phyloP scores from a whole-genome alignment of 1,140 invertebrate species.

The Drosophila bifasciata region DNA sequence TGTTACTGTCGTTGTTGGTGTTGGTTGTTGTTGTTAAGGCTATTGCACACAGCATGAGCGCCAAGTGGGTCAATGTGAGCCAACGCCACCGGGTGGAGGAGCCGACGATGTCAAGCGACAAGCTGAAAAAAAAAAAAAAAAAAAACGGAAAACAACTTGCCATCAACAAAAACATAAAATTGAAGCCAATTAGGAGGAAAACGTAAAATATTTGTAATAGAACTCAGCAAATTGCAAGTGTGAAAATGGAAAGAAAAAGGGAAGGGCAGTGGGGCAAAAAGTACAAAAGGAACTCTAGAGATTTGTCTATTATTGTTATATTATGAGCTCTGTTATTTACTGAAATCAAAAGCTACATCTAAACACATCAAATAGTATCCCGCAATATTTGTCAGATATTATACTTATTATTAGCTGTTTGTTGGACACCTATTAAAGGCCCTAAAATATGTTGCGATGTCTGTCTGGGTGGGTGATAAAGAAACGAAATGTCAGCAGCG shows the following conservation, averaged over 20 bases:
- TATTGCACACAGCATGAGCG: constrained; percentile 26
- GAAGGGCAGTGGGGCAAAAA: background rate
- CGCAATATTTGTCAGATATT: background rate
- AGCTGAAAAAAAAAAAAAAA: constrained; percentile 26
- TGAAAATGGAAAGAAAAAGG: too few relatives aligned
- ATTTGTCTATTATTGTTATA: too few relatives aligned
- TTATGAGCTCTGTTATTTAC: too few relatives aligned
- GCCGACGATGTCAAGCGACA: constrained; percentile 29
- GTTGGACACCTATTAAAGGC: constrained; percentile 14
- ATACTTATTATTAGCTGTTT: constrained; percentile 24
- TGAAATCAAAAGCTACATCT: too few relatives aligned
- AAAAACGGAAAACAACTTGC: constrained; percentile 17
- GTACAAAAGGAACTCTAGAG: too few relatives aligned
- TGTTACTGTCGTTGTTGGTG: constrained; percentile 8
- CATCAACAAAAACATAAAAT: constrained; percentile 25
- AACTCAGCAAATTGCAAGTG: constrained; percentile 10
- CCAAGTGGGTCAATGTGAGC: constrained; percentile 75
- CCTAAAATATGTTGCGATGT: constrained; percentile 28
- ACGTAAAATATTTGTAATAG: constrained; percentile 26
- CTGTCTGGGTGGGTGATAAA: constrained; percentile 16
- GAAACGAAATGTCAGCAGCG: constrained; percentile 1
- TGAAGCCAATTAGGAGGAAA: constrained; percentile 51
- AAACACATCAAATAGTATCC: background rate
- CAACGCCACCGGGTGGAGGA: constrained; percentile 6
- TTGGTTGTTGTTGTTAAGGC: constrained; percentile 15